Conservation (phyloP, 1,140 invertebrate species). For the Aphelenchoides besseyi region DNA sequence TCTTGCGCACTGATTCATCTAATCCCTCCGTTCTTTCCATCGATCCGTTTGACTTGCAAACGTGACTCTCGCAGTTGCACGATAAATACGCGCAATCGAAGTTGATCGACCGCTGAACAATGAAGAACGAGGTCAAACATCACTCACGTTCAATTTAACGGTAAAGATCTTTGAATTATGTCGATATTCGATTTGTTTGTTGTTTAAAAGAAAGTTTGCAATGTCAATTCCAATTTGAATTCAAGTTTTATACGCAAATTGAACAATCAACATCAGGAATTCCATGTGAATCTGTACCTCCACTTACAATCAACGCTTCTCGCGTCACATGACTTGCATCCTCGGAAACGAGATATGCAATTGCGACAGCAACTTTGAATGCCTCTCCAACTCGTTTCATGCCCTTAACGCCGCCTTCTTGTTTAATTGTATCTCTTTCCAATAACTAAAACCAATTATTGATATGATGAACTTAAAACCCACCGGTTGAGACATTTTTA, state of each 20-base stretch:
- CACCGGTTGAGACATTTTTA: conserved; percentile 74
- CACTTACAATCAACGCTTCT: conserved; percentile 78
- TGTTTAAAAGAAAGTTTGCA: neutral
- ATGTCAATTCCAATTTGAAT: neutral
- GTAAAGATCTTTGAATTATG: no score
- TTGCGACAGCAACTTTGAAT: conserved; percentile 76
- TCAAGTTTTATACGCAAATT: neutral
- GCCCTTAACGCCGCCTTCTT: neutral
- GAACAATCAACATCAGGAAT: neutral
- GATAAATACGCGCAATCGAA: no score
- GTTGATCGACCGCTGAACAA: no score
- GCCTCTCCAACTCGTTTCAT: conserved; percentile 60
- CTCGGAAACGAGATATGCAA: conserved; percentile 82
- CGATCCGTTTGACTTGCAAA: no score
- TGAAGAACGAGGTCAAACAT: no score
- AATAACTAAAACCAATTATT: neutral
- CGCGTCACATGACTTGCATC: conserved; percentile 89
- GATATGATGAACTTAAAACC: conserved; percentile 2
- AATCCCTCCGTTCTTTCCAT: no score
- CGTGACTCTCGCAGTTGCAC: no score
- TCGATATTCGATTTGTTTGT: no score
- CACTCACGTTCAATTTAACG: no score
- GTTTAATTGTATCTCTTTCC: neutral
- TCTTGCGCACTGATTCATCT: no score
- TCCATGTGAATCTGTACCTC: conserved; percentile 69